Percentiles rank a stretch among this genome's conserved stretches.
Evolutionary conservation across 2,888 invertebrate species (phyloP).

Genomic region (Fabriciana adippe): DNA sequence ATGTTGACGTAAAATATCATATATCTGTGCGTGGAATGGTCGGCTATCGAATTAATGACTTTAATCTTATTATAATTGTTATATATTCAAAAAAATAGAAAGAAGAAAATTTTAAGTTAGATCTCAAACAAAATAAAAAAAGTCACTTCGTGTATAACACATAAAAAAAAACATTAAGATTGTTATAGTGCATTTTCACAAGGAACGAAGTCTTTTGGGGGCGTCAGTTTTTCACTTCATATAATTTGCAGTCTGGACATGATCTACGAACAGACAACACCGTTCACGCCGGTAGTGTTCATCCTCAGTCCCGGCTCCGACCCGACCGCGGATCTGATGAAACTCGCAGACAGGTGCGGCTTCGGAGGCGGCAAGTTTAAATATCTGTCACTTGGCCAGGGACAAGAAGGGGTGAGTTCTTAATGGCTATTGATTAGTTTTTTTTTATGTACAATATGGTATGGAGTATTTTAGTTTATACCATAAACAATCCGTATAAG

Average conservation of each 20-base stretch:
- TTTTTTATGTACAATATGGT: neutral
- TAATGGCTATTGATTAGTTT: neutral
- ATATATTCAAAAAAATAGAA: too few species aligned
- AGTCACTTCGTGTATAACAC: too few species aligned
- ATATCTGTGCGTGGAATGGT: too few species aligned
- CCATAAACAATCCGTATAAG: too few species aligned
- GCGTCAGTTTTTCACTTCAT: neutral
- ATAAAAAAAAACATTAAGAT: neutral
- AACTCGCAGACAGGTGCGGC: constrained; percentile 87
- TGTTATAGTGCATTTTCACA: neutral
- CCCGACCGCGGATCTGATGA: constrained; percentile 93
- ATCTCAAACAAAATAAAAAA: too few species aligned
- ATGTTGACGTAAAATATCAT: too few species aligned
- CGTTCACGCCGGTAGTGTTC: constrained; percentile 94
- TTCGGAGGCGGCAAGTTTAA: constrained; percentile 90
- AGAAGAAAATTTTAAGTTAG: too few species aligned
- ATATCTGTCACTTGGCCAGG: constrained; percentile 95
- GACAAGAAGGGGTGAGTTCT: constrained; percentile 89
- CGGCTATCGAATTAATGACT: too few species aligned
- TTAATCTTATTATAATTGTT: too few species aligned
- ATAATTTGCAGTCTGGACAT: constrained; percentile 85
- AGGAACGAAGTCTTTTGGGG: too few species aligned
- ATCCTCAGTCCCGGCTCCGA: constrained; percentile 97
- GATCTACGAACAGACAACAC: constrained; percentile 92
- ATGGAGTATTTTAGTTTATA: neutral